These are phyloP conservation scores for Pyrgus malvae DNA, from an alignment of 2,888 invertebrate genomes.

Conservation along the genomic window DNA sequence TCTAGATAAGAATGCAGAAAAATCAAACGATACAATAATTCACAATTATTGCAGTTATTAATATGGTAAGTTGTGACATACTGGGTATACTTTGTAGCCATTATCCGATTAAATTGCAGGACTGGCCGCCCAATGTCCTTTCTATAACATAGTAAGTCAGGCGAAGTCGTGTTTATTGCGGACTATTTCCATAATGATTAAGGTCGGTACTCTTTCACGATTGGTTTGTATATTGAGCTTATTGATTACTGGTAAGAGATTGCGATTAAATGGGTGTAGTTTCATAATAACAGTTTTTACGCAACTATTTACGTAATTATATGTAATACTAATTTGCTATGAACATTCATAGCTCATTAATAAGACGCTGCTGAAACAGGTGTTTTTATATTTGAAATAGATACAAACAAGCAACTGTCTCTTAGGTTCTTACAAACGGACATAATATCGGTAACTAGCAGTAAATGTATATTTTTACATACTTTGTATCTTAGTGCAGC, in stretches of 20 bases:
- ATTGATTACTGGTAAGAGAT: conserved; percentile 14
- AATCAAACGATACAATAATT: neutral
- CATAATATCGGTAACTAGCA: no score
- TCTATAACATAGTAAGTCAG: conserved; percentile 15
- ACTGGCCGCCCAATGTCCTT: conserved; percentile 23
- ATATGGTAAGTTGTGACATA: conserved; percentile 13
- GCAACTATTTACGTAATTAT: no score
- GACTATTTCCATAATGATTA: conserved; percentile 29
- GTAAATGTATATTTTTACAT: no score
- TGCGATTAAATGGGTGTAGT: neutral
- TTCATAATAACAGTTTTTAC: no score
- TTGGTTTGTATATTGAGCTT: conserved; percentile 19
- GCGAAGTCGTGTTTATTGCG: conserved; percentile 24
- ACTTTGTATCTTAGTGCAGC: no score
- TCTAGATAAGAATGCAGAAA: neutral
- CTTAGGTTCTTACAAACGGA: no score
- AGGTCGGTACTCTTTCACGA: conserved; percentile 26
- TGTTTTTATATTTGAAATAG: no score
- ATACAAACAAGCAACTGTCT: no score
- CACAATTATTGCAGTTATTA: neutral
- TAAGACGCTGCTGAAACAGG: no score
- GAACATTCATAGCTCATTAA: no score
- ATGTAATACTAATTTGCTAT: no score
- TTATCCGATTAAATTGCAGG: conserved; percentile 11
- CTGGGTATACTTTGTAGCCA: neutral